Evolutionary conservation across 2,797 vertebrate species (phyloP).

Genomic region (Micromesistius poutassou): DNA sequence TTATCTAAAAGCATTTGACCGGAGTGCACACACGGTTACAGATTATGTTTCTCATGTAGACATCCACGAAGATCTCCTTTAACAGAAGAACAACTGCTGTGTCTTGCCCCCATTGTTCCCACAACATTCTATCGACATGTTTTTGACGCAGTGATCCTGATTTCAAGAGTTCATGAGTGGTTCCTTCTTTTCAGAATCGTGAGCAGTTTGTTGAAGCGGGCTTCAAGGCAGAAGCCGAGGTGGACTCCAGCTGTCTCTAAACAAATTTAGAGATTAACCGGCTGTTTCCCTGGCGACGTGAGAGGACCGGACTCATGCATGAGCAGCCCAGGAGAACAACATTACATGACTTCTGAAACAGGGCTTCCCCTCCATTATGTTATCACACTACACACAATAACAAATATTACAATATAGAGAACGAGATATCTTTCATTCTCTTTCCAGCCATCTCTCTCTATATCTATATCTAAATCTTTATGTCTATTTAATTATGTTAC

Average conservation of each 20-base stretch:
- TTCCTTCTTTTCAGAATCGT: constrained; percentile 74
- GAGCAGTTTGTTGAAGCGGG: constrained; percentile 82
- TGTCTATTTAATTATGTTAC: no score
- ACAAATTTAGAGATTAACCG: constrained; percentile 62
- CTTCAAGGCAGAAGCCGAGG: constrained; percentile 90
- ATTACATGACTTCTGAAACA: background rate
- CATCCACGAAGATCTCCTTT: background rate
- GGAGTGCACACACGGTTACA: no score
- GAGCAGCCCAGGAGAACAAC: background rate
- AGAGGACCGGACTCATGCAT: background rate
- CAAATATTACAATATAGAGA: background rate
- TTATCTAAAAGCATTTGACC: no score
- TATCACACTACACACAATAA: background rate
- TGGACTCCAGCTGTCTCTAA: constrained; percentile 86
- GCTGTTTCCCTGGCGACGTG: background rate
- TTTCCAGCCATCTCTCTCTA: no score
- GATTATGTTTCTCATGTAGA: background rate
- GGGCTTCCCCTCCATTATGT: background rate
- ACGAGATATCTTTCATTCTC: no score
- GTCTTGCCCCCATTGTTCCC: background rate
- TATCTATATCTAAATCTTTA: no score
- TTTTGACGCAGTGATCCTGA: background rate
- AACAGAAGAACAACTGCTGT: background rate
- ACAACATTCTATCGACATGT: background rate
- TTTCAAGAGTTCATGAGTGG: background rate